Evolutionary conservation across 2,797 vertebrate species (phyloP).

Genomic region (Aulostomus chinensis): DNA sequence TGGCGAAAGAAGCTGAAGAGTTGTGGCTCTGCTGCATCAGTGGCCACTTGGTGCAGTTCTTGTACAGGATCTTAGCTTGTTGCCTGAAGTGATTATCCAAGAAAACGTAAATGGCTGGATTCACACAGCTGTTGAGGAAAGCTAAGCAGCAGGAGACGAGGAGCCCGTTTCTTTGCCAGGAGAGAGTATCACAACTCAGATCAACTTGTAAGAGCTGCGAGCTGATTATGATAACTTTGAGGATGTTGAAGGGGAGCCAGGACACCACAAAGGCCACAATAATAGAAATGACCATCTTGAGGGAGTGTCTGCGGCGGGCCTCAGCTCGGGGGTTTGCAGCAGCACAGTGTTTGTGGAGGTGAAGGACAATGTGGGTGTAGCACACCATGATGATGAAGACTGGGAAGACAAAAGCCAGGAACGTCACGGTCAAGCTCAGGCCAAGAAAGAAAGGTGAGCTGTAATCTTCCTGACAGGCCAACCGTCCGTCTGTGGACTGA

Average conservation of each 20-base stretch:
- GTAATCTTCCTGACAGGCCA: constrained; percentile 66
- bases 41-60: constrained; percentile 28
- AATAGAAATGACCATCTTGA: constrained; percentile 86
- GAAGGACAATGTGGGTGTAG: constrained; percentile 81
- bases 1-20: constrained; percentile 60
- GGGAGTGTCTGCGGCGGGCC: constrained; percentile 76
- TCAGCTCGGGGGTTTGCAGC: constrained; percentile 58
- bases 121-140: constrained; percentile 88
- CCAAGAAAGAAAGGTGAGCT: constrained; percentile 55
- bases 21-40: constrained; percentile 40
- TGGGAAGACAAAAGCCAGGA: constrained; percentile 84
- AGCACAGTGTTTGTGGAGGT: constrained; percentile 70
- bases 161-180: constrained; percentile 62
- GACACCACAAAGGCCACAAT: constrained; percentile 83
- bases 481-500: accelerated
- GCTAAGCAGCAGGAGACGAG: constrained; percentile 82
- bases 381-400: constrained; percentile 81
- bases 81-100: constrained; percentile 85
- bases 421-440: constrained; percentile 71
- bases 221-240: constrained; percentile 73
- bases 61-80: constrained; percentile 31
- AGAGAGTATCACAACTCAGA: constrained; percentile 21
- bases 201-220: constrained; percentile 30
- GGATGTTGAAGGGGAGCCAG: constrained; percentile 87
- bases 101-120: constrained; percentile 86